Evolutionary conservation across 2,113 vertebrate species (phyloP), one percentile per base, ranked within the genome.

Genomic region (Trematomus loennbergii): DNA sequence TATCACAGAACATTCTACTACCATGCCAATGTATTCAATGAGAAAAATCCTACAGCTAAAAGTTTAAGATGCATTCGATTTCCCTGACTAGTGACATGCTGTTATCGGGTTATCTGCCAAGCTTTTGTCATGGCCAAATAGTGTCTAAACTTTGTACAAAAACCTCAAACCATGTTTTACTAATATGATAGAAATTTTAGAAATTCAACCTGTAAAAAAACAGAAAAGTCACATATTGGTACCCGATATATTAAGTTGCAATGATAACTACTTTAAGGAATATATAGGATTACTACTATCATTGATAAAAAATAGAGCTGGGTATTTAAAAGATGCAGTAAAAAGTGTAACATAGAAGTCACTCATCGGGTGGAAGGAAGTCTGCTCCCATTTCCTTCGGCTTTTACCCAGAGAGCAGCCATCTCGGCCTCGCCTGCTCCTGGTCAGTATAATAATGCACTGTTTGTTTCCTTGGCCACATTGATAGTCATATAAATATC

Each of bases 341-440:
- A 64, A 72, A 72, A 70, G 45, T 69, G 59, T 77, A 84, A 88
- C 59, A 7, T 89, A 79, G 85, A 48, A 81, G 16, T 81, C 80
- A 76, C 70, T 91, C 89, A 82, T 83, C 91, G 80, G 86, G 87
- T 88, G 91, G 91, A 92, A 92, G 88, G 89, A 92, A 89, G 85
- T 94, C 91, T 85, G 71, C 89, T 93, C 85, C 88, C 83, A 75
- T 91, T 89, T 90, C 86, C 93, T 82, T 89, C 91, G 80, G 75
- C 90, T 91, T 92, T 91, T 90, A 59, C 84, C 90, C 92, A 94
- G 92, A 90, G 93, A 93, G 93, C 92, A 93, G 92, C 92, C 86
- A 78, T 88, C 90, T 89, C 84, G 86, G 88, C 90, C 81, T 89
- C 90, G 40, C 82, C 92, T 93, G 93, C 93, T 94, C 92, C 91